phyloP scores from a whole-genome alignment of 2,113 vertebrate genomes.

The Carassius auratus region DNA sequence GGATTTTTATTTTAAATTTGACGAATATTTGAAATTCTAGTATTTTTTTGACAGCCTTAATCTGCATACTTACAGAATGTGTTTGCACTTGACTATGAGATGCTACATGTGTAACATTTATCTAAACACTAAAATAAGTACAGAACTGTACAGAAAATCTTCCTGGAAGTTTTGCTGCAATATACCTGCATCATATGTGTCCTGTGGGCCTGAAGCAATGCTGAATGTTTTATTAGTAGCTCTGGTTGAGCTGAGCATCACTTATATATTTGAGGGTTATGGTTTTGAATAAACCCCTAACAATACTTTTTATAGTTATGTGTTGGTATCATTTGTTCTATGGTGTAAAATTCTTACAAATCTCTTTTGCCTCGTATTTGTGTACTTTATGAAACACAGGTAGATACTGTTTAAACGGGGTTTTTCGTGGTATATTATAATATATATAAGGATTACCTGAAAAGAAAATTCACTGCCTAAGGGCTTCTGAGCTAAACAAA shows the following conservation, averaged over 20 bases:
- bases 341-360: background rate
- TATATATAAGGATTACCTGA: background rate
- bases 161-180: background rate
- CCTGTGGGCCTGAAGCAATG: background rate
- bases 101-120: background rate
- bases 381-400: slow-evolving; percentile 1
- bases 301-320: background rate
- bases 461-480: slow-evolving; percentile 37
- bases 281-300: background rate
- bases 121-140: background rate
- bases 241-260: background rate
- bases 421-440: background rate
- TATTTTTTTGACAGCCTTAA: too few relatives aligned
- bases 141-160: background rate
- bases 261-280: background rate
- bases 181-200: background rate
- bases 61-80: background rate
- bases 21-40: too few relatives aligned
- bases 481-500: slow-evolving; percentile 37
- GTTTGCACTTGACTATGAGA: background rate
- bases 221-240: slow-evolving; percentile 1
- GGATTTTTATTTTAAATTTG: too few relatives aligned
- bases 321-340: background rate
- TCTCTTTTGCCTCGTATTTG: background rate
- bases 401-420: slow-evolving; percentile 19